Base-by-base conservation (phyloP, 2,888 invertebrate genomes). In the Sarcophaga variegata region DNA sequence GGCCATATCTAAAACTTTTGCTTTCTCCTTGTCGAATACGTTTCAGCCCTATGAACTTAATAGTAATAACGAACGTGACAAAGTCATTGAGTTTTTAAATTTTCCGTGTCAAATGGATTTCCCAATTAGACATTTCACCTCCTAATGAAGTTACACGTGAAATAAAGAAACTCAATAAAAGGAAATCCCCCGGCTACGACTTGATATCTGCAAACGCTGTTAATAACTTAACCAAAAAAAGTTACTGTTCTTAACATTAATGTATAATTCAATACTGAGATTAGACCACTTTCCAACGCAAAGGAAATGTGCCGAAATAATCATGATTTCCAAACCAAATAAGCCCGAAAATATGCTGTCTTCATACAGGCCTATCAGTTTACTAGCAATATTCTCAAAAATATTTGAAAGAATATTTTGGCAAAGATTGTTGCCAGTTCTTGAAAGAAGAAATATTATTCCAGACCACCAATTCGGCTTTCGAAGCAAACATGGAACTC, bases 121-220 rank as follows among this genome's bases (percentile, higher is more conserved):
- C 11, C 76, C 37, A 20, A 27, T 54, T 27, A 76, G 54, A 17
- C 14, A 14, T 27, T 76, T 74, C 47, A n/a, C 47, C 47, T 2
- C 47, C 62, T 25, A 66, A 20, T 37, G 76, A 64, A 14, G 47
- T 76, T 12, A 11, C 14, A 64, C n/a, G n/a, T 12, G 54, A 64
- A 76, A 64, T 66, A 25, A 66, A 66, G 63, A 27, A 54, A 12
- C 11, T 54, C 8, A 76, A 66, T 14, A 76, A 8, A 63, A 63
- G 47, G 11, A 77, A 77, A 20, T 54, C 76, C 12, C 66, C 66
- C 59, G 62, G 66, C n/a, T 66, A 81, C 25, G 84, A 80, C n/a
- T 64, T 63, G 5, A 80, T 80, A 17, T 71, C 60, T 8, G 59
- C 64, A 49, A 76, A 69, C 47, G 69, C 76, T 60, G 47, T 69